Percentiles rank a stretch among this genome's conserved stretches.
Conservation (phyloP, 2,113 vertebrate species). For the Rattus norvegicus region GRCr8 NC_086021.1:109290001-109290500, state of each 20-base stretch:
- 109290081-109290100: background rate
- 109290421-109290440: background rate
- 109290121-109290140: background rate
- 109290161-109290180: background rate
- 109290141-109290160: background rate
- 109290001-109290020: background rate
- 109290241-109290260: background rate
- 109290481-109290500: background rate
- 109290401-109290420: background rate
- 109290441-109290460: background rate
- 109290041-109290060: background rate
- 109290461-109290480: background rate
- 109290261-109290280: background rate
- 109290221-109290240: background rate
- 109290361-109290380: background rate
- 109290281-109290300: background rate
- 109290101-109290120: background rate
- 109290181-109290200: background rate
- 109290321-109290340: background rate
- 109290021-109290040: background rate
- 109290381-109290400: background rate
- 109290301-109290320: background rate
- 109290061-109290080: background rate
- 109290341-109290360: background rate
- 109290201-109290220: background rate